phyloP scores from a whole-genome alignment of 2,797 vertebrate genomes.

The Urosaurus nigricauda region DNA sequence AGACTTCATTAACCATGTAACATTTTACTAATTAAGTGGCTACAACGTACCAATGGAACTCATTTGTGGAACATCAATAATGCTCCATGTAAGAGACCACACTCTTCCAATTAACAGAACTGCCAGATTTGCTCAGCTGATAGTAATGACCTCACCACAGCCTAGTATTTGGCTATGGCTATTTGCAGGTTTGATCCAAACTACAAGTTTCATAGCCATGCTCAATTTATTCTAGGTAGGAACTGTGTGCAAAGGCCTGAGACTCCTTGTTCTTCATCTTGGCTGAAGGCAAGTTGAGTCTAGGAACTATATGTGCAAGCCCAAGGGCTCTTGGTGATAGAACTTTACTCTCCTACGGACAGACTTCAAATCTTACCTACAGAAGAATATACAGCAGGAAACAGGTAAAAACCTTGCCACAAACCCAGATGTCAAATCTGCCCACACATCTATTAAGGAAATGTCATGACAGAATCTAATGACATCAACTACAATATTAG shows the following conservation, averaged over 20 bases:
- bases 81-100: background rate
- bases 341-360: no score
- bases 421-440: no score
- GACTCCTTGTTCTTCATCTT: background rate
- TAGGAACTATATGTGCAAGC: no score
- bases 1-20: background rate
- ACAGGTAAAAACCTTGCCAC: no score
- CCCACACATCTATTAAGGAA: no score
- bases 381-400: no score
- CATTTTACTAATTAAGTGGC: background rate
- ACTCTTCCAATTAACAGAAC: background rate
- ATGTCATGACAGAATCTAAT: no score
- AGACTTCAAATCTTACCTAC: no score
- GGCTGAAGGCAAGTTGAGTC: background rate
- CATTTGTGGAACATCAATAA: background rate
- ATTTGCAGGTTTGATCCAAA: background rate
- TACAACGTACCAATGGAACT: background rate
- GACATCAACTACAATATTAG: no score
- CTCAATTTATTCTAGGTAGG: background rate
- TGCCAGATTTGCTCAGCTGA: background rate
- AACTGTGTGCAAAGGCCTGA: background rate
- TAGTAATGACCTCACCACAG: background rate
- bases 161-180: background rate
- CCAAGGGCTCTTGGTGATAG: no score
- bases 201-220: background rate